Conservation (phyloP, 2,113 vertebrate species). For the Pithys albifrons region DNA sequence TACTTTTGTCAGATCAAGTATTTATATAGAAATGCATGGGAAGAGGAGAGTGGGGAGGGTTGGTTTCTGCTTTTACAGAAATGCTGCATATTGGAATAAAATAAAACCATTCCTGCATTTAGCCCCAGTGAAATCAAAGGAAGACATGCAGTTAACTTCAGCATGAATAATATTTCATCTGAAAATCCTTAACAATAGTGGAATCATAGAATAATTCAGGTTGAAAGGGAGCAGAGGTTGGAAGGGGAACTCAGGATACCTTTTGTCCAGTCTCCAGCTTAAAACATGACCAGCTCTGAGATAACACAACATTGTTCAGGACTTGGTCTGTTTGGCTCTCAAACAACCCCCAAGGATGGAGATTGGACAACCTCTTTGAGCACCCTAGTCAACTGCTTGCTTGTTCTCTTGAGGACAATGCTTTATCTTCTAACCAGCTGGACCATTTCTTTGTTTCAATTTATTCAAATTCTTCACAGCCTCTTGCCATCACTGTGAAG, state of each 20-base stretch:
- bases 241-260: background rate
- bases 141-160: background rate
- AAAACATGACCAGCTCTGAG: background rate
- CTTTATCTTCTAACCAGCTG: background rate
- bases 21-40: background rate
- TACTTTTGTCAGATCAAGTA: background rate
- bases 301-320: background rate
- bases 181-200: background rate
- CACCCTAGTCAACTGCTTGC: background rate
- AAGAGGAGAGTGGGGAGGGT: rapidly evolving
- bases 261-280: background rate
- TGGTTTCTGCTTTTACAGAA: background rate
- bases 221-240: background rate
- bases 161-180: background rate
- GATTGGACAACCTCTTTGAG: background rate
- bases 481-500: background rate
- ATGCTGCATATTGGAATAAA: background rate
- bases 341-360: background rate
- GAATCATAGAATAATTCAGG: background rate
- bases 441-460: background rate
- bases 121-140: background rate
- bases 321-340: background rate
- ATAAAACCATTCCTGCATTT: background rate
- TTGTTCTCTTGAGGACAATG: background rate
- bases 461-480: background rate